Evolutionary conservation across 2,113 vertebrate genomes (phyloP), one percentile per base, ranked within the genome.

Genomic region (Apeltes quadracus): DNA sequence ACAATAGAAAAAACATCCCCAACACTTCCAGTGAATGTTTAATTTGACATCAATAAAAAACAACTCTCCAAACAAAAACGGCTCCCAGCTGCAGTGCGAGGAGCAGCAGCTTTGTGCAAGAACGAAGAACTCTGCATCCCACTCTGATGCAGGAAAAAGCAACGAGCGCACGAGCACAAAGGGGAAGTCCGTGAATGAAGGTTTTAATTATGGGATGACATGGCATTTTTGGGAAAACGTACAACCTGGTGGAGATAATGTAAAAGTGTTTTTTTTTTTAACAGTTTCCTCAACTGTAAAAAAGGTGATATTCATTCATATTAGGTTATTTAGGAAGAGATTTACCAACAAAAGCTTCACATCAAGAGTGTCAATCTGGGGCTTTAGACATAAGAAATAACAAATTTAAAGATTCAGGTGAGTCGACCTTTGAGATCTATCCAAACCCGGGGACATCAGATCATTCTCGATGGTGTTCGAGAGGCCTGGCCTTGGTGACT

Each of bases 191-290:
- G 22, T 63, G 75, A 83, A 72, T 72, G 41, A 58, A 66, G 50
- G 0, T 20, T 72, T 54, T 72, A 50, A 76, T 72, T 61, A 82
- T 59, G 67, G 79, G 78, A 86, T 64, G 29, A 46, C 50, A 57
- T 22, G 3, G 48, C 16, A 63, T 32, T 64, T 62, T 1, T 23
- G 59, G 23, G 76, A 10, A 53, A 43, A 41, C 55, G 29, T 57
- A 58, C 46, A 81, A 61, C 39, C 69, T 15, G 38, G 36, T 44
- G 69, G 16, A 57, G 3, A 39, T 7, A 57, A 20, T 54, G 27
- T 20, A 1, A 4, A 25, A 25, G 10, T 22, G 12, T 61, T 65
- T 51, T 22, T 36, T 41, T 61, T 65, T 51, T 22, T 36, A 36
- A 15, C 7, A 20, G 51, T 61, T 71, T 68, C 48, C 0, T 2